Base-by-base conservation (phyloP, 2,797 vertebrate species). In the Mus minutoides region DNA sequence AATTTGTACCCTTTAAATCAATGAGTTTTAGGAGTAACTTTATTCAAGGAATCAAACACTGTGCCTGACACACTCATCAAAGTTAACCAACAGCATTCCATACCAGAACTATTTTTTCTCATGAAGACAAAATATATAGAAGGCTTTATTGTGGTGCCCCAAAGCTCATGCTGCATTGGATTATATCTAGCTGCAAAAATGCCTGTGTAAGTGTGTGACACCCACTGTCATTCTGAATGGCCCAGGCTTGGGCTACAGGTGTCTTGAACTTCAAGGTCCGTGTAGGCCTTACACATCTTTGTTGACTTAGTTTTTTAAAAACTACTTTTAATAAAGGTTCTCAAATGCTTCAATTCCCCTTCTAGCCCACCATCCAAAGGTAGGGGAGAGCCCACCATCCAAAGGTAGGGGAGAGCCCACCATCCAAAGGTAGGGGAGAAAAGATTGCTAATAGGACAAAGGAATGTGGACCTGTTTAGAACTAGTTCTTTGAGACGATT, bases 11-110 rank as follows among this genome's bases (percentile, higher is more conserved):
- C 95, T 82, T 62, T 29, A 85, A 24, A 37, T 80, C 10, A 77
- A 13, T 8, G 88, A 77, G 40, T 94, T 86, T 95, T 49, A 93
- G 26, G 26, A 89, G 46, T 46, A 76, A 79, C 67, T 76, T 26
- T 49, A 19, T 91, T 89, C 64, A 91, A 90, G 49, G 13, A 75
- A 64, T 37, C 16, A 37, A 77, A 43, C 6, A 21, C 3, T 56
- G 37, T 73, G 26, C 2, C 46, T 92, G 79, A 52, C 24, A 85
- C 1, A 56, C 13, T 84, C 52, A 54, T 11, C 31, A 40, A 86
- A 62, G 34, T 69, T 19, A 83, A 4, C 37, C 76, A 88, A 34
- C 40, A 46, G 29, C 56, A 77, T 43, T 73, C 52, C 52, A 22
- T 34, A 43, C 6, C 52, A 56, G 14, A 73, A 16, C 40, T 29